Base-by-base conservation (phyloP, 2,888 invertebrate genomes). In the Augochlorella aurata region DNA sequence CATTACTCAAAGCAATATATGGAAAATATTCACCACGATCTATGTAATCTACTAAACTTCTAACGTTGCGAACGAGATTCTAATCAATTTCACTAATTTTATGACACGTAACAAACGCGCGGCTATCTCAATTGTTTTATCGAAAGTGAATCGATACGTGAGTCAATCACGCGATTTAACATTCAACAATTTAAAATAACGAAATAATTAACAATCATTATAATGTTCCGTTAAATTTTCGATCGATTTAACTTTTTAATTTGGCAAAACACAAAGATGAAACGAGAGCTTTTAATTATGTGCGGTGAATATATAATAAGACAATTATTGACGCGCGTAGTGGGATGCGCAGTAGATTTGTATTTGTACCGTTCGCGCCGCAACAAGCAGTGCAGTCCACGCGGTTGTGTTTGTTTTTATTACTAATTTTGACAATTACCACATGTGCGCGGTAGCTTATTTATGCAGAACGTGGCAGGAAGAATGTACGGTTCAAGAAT, bases 91-190 rank as follows among this genome's bases (percentile, higher is more conserved):
- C 14, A 14, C 14, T 16, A 21, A 2, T 66, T 21, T 45, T 7
- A 0, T 2, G 44, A 14, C 29, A 18, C 21, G 18, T 14, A 4
- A 54, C 47, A 18, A 24, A 47, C 58, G 65, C 45, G 54, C 16
- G 16, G 8, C 65, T 52, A 8, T 21, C 70, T 79, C 74, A 65
- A 70, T 14, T 79, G 81, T n/a, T 45, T 66, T 50, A 18, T 58
- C 65, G 69, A 73, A 69, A 5, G 1, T 12, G 14, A 54, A 29
- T 29, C 47, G 1, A 47, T 52, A 70, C 74, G 47, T 12, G 47
- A 61, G 0, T 74, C 74, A 81, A 74, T 3, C 8, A 0, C n/a
- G 0, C 1, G 44, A 70, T 66, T 45, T 45, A 74, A 71, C 47
- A 47, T 54, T 21, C 0, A 38, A 8, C 58, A 4, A 12, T 12